Conservation (phyloP, 2,888 invertebrate genomes). For the Calliscelio sp. region DNA sequence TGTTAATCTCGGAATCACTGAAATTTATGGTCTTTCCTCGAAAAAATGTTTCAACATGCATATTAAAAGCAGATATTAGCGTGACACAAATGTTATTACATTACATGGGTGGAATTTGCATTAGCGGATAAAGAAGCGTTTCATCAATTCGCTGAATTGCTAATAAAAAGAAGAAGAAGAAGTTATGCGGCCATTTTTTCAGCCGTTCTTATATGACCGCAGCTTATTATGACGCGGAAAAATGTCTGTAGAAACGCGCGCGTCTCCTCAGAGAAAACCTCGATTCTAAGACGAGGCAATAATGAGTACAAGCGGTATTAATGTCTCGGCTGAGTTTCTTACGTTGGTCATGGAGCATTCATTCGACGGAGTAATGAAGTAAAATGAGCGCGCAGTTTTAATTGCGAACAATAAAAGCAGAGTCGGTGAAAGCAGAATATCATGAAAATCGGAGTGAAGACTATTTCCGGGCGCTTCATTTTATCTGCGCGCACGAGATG, state of each 20-base stretch:
- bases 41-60: too few species aligned
- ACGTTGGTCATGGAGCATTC: conserved; percentile 37
- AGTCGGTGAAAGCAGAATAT: conserved; percentile 51
- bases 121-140: conserved; percentile 11
- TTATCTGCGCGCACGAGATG: conserved; percentile 24
- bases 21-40: too few species aligned
- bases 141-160: conserved; percentile 23
- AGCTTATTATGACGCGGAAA: conserved; percentile 37
- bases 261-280: conserved; percentile 32
- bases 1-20: too few species aligned
- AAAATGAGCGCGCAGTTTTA: conserved; percentile 74
- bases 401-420: conserved; percentile 71
- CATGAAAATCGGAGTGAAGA: conserved; percentile 60
- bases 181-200: conserved; percentile 4
- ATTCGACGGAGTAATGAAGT: conserved; percentile 75
- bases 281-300: conserved; percentile 48
- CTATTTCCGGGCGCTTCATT: conserved; percentile 41
- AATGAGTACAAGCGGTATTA: conserved; percentile 58
- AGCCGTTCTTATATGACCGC: background rate
- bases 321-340: conserved; percentile 62
- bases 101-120: conserved; percentile 17
- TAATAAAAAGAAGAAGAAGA: conserved; percentile 11
- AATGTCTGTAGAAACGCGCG: conserved; percentile 45
- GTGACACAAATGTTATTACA: conserved; percentile 13
- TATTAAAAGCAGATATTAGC: conserved; percentile 7